Percentiles rank a stretch among this genome's conserved stretches.
phyloP scores from a whole-genome alignment of 2,888 invertebrate genomes.

The Polyommatus iphigenia region DNA sequence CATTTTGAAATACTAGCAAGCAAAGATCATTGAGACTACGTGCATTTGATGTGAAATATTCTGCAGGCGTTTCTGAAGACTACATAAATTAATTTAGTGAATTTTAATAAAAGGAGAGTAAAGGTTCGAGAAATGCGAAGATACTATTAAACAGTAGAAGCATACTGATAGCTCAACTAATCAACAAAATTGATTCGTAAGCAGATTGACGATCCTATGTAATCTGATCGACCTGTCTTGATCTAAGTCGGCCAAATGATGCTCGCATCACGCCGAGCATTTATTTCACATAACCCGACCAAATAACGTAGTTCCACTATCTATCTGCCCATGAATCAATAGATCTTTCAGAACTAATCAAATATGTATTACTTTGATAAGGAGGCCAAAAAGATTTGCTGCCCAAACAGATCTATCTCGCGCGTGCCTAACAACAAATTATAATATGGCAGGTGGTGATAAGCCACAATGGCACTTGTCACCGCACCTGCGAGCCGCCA shows the following conservation, averaged over 20 bases:
- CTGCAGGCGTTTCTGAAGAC: background rate
- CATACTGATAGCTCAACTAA: too few species aligned
- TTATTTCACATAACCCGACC: too few species aligned
- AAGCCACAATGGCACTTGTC: background rate
- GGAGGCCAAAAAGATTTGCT: background rate
- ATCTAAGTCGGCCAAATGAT: background rate
- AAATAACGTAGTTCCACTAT: background rate
- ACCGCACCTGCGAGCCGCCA: slow-evolving; percentile 1
- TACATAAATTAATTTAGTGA: background rate
- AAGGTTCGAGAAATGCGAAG: background rate
- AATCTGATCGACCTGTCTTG: background rate
- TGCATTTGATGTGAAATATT: background rate
- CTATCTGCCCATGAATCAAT: background rate
- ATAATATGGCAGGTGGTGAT: background rate
- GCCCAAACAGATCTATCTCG: background rate
- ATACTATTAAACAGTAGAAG: background rate
- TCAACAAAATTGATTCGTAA: too few species aligned
- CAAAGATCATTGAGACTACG: background rate
- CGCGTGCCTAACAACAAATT: background rate
- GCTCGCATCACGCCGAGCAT: too few species aligned
- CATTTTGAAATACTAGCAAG: background rate
- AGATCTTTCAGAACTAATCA: background rate
- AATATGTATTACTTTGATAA: background rate
- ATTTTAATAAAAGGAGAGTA: background rate
- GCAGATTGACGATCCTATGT: background rate